A percentile compares a stretch with the other conserved stretches of the same genome.
phyloP scores from a whole-genome alignment of 2,113 vertebrate species.

The Marmota monax region DNA sequence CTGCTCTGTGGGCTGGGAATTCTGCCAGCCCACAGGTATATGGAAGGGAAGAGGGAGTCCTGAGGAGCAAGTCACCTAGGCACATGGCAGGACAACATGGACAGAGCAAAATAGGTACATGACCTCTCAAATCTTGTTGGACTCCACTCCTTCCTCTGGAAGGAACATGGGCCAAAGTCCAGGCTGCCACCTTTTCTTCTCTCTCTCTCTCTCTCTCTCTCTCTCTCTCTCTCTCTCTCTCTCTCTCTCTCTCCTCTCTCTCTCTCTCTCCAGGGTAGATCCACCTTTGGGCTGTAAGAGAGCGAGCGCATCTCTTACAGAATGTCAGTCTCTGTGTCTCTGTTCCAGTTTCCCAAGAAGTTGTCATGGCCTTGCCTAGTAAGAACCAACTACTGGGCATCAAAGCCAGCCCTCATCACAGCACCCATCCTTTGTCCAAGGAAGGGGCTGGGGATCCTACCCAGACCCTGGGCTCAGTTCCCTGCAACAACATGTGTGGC shows the following conservation, averaged over 20 bases:
- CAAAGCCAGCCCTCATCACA: background rate
- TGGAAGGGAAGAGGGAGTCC: background rate
- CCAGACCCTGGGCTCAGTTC: background rate
- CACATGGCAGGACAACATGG: background rate
- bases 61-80: background rate
- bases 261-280: no score
- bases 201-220: no score
- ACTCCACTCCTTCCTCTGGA: background rate
- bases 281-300: no score
- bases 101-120: background rate
- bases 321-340: background rate
- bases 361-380: background rate
- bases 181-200: background rate
- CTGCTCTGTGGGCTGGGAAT: background rate
- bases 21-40: background rate
- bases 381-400: background rate
- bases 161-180: background rate
- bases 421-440: background rate
- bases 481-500: background rate
- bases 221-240: no score
- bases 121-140: background rate
- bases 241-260: no score
- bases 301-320: background rate
- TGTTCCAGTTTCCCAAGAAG: conserved; percentile 9
- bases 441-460: background rate